phyloP scores from a whole-genome alignment of 2,113 vertebrate genomes.

The Neotoma lepida region DNA sequence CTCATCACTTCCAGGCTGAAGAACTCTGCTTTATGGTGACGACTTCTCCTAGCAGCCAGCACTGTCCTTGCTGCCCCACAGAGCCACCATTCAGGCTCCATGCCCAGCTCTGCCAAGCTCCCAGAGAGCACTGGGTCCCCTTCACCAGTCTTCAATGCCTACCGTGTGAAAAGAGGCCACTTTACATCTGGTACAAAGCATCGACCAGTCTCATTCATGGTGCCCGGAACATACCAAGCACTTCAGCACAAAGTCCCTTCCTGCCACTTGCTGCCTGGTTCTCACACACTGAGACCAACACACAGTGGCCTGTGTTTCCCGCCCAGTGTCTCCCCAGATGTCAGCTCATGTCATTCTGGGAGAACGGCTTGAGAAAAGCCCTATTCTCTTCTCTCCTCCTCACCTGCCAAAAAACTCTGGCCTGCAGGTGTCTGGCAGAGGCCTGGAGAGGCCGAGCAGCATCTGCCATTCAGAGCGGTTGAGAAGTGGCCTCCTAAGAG shows the following conservation, averaged over 20 bases:
- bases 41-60: neutral
- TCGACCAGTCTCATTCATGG: constrained; percentile 9
- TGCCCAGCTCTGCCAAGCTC: constrained; percentile 50
- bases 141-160: constrained; percentile 42
- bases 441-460: neutral
- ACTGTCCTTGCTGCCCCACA: constrained; percentile 45
- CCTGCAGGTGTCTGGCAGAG: constrained; percentile 50
- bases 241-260: constrained; percentile 25
- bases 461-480: neutral
- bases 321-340: neutral
- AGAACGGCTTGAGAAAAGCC: constrained; percentile 37
- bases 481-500: constrained; percentile 24
- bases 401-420: constrained; percentile 63
- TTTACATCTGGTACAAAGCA: constrained; percentile 65
- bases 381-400: constrained; percentile 43
- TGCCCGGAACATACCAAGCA: constrained; percentile 49
- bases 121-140: constrained; percentile 35
- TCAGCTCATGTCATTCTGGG: constrained; percentile 23
- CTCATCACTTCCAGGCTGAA: neutral
- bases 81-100: constrained; percentile 13
- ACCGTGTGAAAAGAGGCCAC: constrained; percentile 64
- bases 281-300: constrained; percentile 33
- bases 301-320: constrained; percentile 1
- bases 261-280: neutral
- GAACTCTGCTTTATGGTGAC: neutral